Base-by-base conservation (phyloP, 2,113 vertebrate genomes). In the Aegotheles bennettii region DNA sequence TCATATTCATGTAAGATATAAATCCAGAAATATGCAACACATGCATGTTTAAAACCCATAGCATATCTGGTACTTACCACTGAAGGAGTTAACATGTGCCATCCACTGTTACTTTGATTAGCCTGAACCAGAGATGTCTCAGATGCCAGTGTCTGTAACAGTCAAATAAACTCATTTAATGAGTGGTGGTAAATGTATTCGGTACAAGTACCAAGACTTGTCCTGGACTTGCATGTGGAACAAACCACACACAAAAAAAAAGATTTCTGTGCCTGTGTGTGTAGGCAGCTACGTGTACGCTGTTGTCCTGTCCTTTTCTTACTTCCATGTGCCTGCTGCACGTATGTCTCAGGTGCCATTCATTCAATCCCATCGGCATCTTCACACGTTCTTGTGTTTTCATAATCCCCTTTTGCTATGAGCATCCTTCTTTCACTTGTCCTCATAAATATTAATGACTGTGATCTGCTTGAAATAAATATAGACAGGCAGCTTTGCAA, bases 1-100 rank as follows among this genome's bases (percentile, higher is more conserved):
- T 92, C 64, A 79, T 90, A 90, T 89, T 78, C 23, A 15, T 92
- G 83, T 89, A 90, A 71, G 47, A 71, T 90, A 63, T 68, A 88
- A 88, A 88, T 60, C 38, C 83, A 96, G 71, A 88, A 86, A 95
- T 78, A 84, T 19, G n/a, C 68, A 84, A 75, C 64, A 78, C 31
- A 36, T 40, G 29, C 80, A 43, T 42, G 45, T 51, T 89, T 70
- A 80, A 93, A 85, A 59, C 31, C 35, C n/a, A 2, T 45, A 54
- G 43, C 38, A 78, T 54, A 79, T 75, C 78, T 91, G 48, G 17
- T 40, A 25, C 38, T 84, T 61, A 84, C 5, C 43, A 56, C 42
- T 63, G 76, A 60, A 75, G 26, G 79, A 76, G 57, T 54, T 65
- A 69, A 73, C 26, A 23, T 79, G 20, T 94, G 81, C 84, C 84